These are phyloP conservation scores for Perizoma flavofasciatum DNA, from an alignment of 2,888 invertebrate genomes.

Conservation along the genomic window DNA sequence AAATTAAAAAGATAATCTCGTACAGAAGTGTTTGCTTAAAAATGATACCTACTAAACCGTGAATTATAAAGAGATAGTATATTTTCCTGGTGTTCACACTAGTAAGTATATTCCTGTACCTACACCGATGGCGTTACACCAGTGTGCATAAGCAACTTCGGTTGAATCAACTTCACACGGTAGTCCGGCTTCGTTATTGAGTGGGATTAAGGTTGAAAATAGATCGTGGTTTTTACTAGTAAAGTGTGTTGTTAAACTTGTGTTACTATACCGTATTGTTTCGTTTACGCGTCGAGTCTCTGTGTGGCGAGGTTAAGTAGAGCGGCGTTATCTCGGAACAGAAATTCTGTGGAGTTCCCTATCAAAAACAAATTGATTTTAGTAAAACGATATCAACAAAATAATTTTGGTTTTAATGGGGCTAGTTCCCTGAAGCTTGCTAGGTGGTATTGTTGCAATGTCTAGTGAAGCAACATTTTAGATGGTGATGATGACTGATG, in stretches of 20 bases:
- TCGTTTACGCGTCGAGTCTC: constrained; percentile 80
- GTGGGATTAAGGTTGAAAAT: constrained; percentile 45
- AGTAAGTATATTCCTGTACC: constrained; percentile 54
- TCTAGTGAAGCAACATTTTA: no score
- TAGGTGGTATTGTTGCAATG: not conserved
- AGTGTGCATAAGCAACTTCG: constrained; percentile 67
- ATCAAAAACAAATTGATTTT: no score
- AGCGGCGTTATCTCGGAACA: constrained; percentile 82
- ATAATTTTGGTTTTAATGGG: no score
- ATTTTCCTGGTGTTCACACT: constrained; percentile 81
- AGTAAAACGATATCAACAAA: no score
- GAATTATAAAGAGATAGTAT: constrained; percentile 66
- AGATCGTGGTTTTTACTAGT: constrained; percentile 37
- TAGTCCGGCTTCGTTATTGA: constrained; percentile 45
- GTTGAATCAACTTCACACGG: constrained; percentile 43
- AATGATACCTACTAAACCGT: constrained; percentile 70
- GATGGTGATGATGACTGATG: no score
- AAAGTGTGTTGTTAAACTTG: constrained; percentile 64
- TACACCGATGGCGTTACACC: constrained; percentile 54
- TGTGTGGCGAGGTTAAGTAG: constrained; percentile 83
- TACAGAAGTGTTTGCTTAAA: constrained; percentile 68
- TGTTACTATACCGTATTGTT: constrained; percentile 82
- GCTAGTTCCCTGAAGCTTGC: not conserved
- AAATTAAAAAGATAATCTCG: constrained; percentile 67
- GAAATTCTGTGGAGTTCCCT: constrained; percentile 72